phyloP scores from a whole-genome alignment of 2,888 invertebrate species.

The Cosmia pyralina region DNA sequence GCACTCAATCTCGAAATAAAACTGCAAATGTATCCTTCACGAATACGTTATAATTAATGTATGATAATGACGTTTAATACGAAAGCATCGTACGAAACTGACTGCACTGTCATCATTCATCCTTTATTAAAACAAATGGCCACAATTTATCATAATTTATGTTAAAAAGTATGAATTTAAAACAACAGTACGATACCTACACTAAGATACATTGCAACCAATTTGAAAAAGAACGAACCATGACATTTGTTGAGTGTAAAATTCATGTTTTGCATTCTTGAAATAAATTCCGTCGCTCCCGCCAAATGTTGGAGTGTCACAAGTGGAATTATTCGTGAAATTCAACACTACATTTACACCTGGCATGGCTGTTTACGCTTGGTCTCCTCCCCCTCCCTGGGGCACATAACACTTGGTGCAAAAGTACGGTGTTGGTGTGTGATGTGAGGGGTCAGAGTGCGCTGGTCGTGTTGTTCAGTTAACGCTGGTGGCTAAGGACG shows the following conservation, averaged over 20 bases:
- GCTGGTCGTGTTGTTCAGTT: conserved; percentile 72
- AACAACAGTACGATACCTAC: conserved; percentile 27
- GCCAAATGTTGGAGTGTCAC: conserved; percentile 76
- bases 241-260: conserved; percentile 65
- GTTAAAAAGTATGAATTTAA: conserved; percentile 51
- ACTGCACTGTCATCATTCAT: conserved; percentile 37
- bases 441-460: conserved; percentile 57
- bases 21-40: neutral
- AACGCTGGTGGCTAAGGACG: conserved; percentile 73
- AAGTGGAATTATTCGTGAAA: conserved; percentile 81
- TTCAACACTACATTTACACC: conserved; percentile 81
- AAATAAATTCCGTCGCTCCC: conserved; percentile 73
- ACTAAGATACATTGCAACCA: conserved; percentile 61
- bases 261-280: conserved; percentile 74
- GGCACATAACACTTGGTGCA: conserved; percentile 10
- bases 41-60: conserved; percentile 35
- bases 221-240: conserved; percentile 66
- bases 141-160: conserved; percentile 60
- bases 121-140: conserved; percentile 54
- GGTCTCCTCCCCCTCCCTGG: conserved; percentile 53
- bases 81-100: conserved; percentile 33
- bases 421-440: conserved; percentile 46
- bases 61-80: conserved; percentile 40
- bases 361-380: conserved; percentile 63
- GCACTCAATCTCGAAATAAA: conserved; percentile 1